Base-by-base conservation (phyloP, 2,113 vertebrate genomes). In the Cinclus cinclus region DNA sequence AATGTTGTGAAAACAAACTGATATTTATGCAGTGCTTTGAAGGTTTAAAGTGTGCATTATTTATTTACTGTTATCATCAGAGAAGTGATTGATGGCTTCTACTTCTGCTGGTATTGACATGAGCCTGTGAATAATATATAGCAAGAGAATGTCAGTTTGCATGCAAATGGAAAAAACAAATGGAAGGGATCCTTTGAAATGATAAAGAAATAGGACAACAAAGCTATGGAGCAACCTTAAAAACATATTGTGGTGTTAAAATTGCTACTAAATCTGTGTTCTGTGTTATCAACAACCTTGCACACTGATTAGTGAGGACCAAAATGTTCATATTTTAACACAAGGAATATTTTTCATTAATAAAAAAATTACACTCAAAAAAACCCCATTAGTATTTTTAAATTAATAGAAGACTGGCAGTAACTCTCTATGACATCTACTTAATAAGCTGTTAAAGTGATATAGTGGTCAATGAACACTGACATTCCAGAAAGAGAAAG, bases 401-500 rank as follows among this genome's bases (percentile, higher is more conserved):
- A 96, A 96, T 95, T 95, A 93, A 87, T 75, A 70, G 89, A 76
- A 31, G 73, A 78, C 59, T 83, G 69, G 92, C 89, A 58, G 78
- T 95, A 97, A 96, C 91, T 97, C 92, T 94, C 87, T 60, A 87
- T 96, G 97, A 88, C 96, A 97, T 96, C 96, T 97, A 59, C 83
- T 96, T 97, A 97, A 97, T 98, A 97, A 98, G 90, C 84, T 52
- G 5, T 91, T 96, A 90, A 96, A 96, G 81, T 96, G 96, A 97
- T 97, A 97, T 97, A 97, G 91, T 93, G 95, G 96, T 97, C 94
- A 97, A 75, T 73, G 82, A 94, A 53, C 11, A 49, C 22, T 95
- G 95, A 95, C 92, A 97, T 97, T 97, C 90, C 44, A 19, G 86
- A 95, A 92, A 94, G 58, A 60, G 56, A 94, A 97, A 94, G 92